Evolutionary conservation across 2,113 vertebrate species (phyloP).

Genomic region (Falcunculus frontatus): DNA sequence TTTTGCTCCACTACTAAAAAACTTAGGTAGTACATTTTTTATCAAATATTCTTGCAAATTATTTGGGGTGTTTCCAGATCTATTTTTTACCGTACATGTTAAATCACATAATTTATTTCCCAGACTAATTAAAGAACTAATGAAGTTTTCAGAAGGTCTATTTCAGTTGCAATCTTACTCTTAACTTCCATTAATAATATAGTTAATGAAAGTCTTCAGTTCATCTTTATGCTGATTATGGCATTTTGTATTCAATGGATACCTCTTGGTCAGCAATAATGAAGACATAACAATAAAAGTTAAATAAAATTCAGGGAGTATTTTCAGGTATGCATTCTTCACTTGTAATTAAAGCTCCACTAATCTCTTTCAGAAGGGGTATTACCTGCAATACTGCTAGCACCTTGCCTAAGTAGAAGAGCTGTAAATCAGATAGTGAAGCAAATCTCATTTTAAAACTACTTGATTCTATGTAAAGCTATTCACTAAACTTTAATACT

Average conservation of each 20-base stretch:
- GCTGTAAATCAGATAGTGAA: neutral
- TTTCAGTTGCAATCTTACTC: conserved; percentile 1
- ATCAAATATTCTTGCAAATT: neutral
- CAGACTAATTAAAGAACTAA: neutral
- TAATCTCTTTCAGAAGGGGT: neutral
- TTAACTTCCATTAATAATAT: neutral
- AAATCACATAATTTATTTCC: neutral
- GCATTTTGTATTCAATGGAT: neutral
- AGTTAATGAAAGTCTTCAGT: neutral
- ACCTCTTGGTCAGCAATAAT: neutral
- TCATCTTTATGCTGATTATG: conserved; percentile 34
- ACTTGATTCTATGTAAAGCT: neutral
- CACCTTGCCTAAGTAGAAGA: neutral
- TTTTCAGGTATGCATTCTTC: conserved; percentile 1
- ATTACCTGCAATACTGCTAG: neutral
- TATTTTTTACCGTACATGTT: neutral
- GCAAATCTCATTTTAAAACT: neutral
- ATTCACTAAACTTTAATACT: neutral
- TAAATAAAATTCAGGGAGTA: conserved; percentile 1
- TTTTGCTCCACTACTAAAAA: neutral
- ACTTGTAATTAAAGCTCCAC: conserved; percentile 19
- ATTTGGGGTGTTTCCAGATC: neutral
- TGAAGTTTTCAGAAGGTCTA: neutral
- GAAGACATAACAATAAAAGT: neutral
- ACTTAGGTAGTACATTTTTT: neutral